Base-by-base conservation (phyloP, 2,888 invertebrate genomes). In the Phorcus lineatus region DNA sequence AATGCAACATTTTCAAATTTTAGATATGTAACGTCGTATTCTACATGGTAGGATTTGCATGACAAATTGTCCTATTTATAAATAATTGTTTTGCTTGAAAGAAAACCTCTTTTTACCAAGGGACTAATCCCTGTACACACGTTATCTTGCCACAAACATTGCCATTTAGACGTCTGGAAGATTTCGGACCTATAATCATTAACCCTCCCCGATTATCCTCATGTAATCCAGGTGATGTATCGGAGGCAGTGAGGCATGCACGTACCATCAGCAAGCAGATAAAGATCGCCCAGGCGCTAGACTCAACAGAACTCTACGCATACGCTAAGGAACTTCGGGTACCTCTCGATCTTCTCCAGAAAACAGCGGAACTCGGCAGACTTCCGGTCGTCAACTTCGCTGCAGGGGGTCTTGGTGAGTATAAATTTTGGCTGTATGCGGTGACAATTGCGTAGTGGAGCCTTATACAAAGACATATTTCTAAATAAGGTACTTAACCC, bases 371-470 rank as follows among this genome's bases (percentile, higher is more conserved):
- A 75, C 81, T 89, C 40, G 91, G 91, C 4, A 82, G 91, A 76
- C 88, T 92, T 24, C 91, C 92, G 0, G 91, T 92, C 0, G 92
- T 92, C 55, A 91, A 92, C 81, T 92, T 92, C 83, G 92, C 91
- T 19, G 91, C 92, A 40, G 91, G 92, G 9, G 92, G 91, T 31
- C 82, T 92, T 70, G 91, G 91, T 91, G 84, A 66, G 82, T 80
- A 24, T n/a, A n/a, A n/a, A 2, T 24, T 47, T 11, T 13, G 47
- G 47, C 13, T 53, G 11, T 2, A 47, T 53, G 9, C 2, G n/a
- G 52, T 75, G 53, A 17, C 17, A 67, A 67, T 17, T n/a, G n/a
- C n/a, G n/a, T n/a, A n/a, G n/a, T n/a, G n/a, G n/a, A n/a, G n/a
- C n/a, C n/a, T n/a, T n/a, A n/a, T n/a, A n/a, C n/a, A n/a, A n/a